Base-by-base conservation (phyloP, 2,888 invertebrate genomes). In the Noctua fimbriata region DNA sequence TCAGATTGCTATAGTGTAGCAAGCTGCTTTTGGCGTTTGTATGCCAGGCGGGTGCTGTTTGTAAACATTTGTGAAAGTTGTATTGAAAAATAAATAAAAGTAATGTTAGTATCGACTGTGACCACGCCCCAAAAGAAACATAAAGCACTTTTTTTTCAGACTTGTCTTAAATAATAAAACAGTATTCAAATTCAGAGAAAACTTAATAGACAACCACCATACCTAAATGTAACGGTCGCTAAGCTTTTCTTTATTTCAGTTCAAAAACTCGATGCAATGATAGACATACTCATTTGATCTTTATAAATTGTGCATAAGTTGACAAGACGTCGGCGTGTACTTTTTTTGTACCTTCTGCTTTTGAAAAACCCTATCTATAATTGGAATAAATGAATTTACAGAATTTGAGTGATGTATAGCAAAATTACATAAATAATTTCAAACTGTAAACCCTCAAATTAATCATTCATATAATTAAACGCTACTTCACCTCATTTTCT, bases 401-500 rank as follows among this genome's bases (percentile, higher is more conserved):
- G 10, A 63, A 67, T 71, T n/a, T 47, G 16, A 44, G 12, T 32
- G n/a, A 10, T 16, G 32, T 36, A 36, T 18, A n/a, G 6, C 7
- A n/a, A 55, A 32, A 36, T 10, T 36, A 44, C 18, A 49, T 36
- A 24, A 16, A 66, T 21, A 49, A 41, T 49, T 58, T 32, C 41
- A 60, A 16, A 12, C 21, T 49, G 77, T 49, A 49, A 83, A 49
- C 67, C 36, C 24, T 47, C 5, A 47, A 66, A 82, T 58, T 65
- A 49, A 72, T 69, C 14, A 63, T 69, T 67, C 28, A 24, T 67
- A 44, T 70, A 67, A 72, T 69, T 73, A 70, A 85, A 81, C 16
- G 44, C 16, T 63, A 58, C 72, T 75, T 81, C 41, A 69, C 86
- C 76, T 81, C 71, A 74, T 81, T 85, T 85, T 71, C 70, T 81